A percentile compares a stretch with the other conserved stretches of the same genome.
Evolutionary conservation across 2,888 invertebrate genomes (phyloP).

Genomic region (Ochropleura leucogaster): DNA sequence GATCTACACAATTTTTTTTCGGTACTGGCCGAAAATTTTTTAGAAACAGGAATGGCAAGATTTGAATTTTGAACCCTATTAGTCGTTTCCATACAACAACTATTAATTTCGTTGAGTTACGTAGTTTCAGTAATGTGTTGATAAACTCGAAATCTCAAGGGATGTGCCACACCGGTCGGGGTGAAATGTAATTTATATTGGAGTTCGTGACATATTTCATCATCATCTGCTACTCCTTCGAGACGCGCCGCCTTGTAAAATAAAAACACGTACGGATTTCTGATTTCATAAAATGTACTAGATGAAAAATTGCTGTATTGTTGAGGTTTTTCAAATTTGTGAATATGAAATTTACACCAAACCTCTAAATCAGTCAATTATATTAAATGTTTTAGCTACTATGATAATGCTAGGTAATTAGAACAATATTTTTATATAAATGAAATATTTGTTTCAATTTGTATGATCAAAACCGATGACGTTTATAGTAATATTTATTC

Average conservation of each 20-base stretch:
- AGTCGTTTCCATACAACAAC: conserved; percentile 33
- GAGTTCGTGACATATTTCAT: conserved; percentile 51
- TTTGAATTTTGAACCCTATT: conserved; percentile 45
- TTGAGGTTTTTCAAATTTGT: neutral
- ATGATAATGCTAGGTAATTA: neutral
- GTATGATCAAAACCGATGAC: neutral
- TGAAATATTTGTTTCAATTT: neutral
- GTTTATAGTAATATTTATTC: neutral
- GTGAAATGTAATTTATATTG: conserved; percentile 52
- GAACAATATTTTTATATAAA: neutral
- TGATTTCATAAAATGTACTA: conserved; percentile 24
- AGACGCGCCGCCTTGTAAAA: conserved; percentile 39
- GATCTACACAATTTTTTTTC: conserved; percentile 12
- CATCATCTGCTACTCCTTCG: conserved; percentile 43
- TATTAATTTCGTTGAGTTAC: conserved; percentile 50
- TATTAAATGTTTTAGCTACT: neutral
- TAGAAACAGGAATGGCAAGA: conserved; percentile 23
- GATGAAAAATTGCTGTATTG: neutral
- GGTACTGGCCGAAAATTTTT: conserved; percentile 17
- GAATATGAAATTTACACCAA: neutral
- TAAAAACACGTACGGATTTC: conserved; percentile 38
- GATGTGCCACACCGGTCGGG: conserved; percentile 32
- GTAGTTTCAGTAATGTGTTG: conserved; percentile 53
- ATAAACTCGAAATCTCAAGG: conserved; percentile 50
- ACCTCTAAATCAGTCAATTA: neutral